phyloP scores from a whole-genome alignment of 2,113 vertebrate genomes.

The Numida meleagris region DNA sequence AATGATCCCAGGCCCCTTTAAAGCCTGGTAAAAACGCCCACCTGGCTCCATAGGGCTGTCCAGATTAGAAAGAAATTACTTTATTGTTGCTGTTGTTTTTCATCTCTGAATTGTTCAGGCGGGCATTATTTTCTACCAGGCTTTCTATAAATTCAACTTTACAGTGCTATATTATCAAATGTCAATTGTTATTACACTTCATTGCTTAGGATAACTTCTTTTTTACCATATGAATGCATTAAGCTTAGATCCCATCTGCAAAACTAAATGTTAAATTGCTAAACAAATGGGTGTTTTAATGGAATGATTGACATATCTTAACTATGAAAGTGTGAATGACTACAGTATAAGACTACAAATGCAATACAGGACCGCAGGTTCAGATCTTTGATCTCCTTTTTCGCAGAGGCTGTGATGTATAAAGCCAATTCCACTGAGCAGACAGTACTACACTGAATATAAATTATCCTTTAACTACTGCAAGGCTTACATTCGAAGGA shows the following conservation, averaged over 20 bases:
- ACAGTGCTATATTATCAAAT: not conserved
- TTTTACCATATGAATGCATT: not conserved
- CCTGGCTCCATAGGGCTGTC: not conserved
- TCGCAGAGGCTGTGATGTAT: conserved; percentile 71
- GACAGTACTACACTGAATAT: conserved; percentile 70
- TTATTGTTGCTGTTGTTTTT: not conserved
- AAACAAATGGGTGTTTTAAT: conserved; percentile 15
- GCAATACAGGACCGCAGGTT: conserved; percentile 63
- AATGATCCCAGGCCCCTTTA: not conserved
- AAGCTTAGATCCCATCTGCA: not conserved
- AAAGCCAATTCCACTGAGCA: conserved; percentile 77
- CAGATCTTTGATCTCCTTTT: conserved; percentile 77
- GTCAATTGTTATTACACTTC: not conserved
- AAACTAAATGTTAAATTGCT: not conserved
- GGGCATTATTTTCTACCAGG: not conserved
- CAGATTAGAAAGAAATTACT: not conserved
- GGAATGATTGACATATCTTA: conserved; percentile 13
- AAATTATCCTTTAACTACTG: conserved; percentile 72
- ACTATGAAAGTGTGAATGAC: conserved; percentile 5
- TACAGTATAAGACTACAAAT: conserved; percentile 54
- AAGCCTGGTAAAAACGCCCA: not conserved
- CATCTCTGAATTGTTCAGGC: not conserved
- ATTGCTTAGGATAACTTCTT: not conserved
- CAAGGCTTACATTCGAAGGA: conserved; percentile 54
- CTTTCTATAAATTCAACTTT: not conserved